Percentiles rank a stretch among this genome's conserved stretches.
Evolutionary conservation across 2,888 invertebrate genomes (phyloP).

Genomic region (Melanargia galathea): DNA sequence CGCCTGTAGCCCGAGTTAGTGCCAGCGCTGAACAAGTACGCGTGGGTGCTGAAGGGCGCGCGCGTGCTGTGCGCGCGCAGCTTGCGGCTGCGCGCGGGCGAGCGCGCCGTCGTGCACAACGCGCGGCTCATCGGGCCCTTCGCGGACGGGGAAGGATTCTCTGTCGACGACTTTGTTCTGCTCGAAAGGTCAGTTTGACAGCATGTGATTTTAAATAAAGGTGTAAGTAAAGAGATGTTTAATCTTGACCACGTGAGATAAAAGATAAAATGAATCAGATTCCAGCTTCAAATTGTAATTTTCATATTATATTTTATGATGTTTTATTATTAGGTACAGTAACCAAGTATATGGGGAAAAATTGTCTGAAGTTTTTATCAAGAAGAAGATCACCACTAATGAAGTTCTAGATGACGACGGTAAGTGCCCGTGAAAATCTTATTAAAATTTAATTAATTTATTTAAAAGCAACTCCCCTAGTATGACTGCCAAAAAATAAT

Average conservation of each 20-base stretch:
- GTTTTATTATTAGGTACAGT: slow-evolving; percentile 75
- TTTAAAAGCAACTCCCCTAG: neutral
- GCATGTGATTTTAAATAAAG: neutral
- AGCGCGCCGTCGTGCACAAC: slow-evolving; percentile 91
- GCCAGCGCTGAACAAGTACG: slow-evolving; percentile 82
- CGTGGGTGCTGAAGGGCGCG: slow-evolving; percentile 85
- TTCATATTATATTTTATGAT: too few species aligned
- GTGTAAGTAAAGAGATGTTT: too few species aligned
- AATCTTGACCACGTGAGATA: too few species aligned
- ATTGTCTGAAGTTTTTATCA: slow-evolving; percentile 84
- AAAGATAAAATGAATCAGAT: too few species aligned
- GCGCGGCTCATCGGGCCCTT: slow-evolving; percentile 95
- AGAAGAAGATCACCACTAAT: slow-evolving; percentile 72
- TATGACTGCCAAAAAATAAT: neutral
- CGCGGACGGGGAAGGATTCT: slow-evolving; percentile 87
- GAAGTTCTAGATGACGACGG: slow-evolving; percentile 67
- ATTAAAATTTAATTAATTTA: neutral
- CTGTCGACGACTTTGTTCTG: slow-evolving; percentile 93
- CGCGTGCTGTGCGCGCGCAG: slow-evolving; percentile 87
- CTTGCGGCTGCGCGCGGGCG: slow-evolving; percentile 85
- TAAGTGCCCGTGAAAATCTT: neutral
- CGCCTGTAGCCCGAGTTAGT: slow-evolving; percentile 70
- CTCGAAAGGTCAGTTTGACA: slow-evolving; percentile 85
- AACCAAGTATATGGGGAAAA: slow-evolving; percentile 88
- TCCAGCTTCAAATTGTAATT: too few species aligned